These are phyloP conservation scores for Oegoconia quadripuncta DNA, from an alignment of 2,888 invertebrate genomes.

Conservation along the genomic window DNA sequence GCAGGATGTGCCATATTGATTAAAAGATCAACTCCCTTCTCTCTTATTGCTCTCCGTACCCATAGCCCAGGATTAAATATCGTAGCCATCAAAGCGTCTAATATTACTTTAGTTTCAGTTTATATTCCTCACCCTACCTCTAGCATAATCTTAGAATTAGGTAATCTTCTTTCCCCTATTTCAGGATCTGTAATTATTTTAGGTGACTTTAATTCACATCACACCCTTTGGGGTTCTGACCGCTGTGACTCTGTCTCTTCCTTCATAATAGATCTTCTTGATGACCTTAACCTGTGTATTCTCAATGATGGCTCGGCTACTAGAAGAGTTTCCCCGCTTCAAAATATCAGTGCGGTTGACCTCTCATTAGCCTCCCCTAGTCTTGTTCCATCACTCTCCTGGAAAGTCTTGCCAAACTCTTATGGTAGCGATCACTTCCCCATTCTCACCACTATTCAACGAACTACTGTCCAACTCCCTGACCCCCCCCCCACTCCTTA, in stretches of 20 bases:
- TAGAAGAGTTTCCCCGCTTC: constrained; percentile 1
- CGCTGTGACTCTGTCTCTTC: not conserved
- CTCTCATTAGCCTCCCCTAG: constrained; percentile 10
- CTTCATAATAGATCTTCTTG: constrained; percentile 1
- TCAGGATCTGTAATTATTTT: constrained; percentile 9
- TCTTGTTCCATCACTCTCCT: constrained; percentile 7
- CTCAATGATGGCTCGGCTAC: constrained; percentile 12
- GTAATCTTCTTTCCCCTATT: constrained; percentile 4
- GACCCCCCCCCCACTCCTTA: not conserved
- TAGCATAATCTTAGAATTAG: constrained; percentile 5
- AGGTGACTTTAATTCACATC: constrained; percentile 14
- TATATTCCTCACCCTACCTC: constrained; percentile 17
- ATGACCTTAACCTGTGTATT: constrained; percentile 1
- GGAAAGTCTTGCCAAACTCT: constrained; percentile 2
- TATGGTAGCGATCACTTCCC: constrained; percentile 16
- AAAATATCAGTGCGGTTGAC: constrained; percentile 12
- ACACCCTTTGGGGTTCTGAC: not conserved
- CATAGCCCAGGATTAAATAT: constrained; percentile 6
- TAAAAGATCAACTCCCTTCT: constrained; percentile 3
- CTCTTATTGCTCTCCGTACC: constrained; percentile 6
- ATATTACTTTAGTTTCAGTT: constrained; percentile 12
- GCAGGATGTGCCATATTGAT: constrained; percentile 15
- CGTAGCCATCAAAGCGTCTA: constrained; percentile 9
- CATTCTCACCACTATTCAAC: constrained; percentile 3
- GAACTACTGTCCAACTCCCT: not conserved